phyloP scores from a whole-genome alignment of 2,888 invertebrate genomes.

The Crepidodera aurea region DNA sequence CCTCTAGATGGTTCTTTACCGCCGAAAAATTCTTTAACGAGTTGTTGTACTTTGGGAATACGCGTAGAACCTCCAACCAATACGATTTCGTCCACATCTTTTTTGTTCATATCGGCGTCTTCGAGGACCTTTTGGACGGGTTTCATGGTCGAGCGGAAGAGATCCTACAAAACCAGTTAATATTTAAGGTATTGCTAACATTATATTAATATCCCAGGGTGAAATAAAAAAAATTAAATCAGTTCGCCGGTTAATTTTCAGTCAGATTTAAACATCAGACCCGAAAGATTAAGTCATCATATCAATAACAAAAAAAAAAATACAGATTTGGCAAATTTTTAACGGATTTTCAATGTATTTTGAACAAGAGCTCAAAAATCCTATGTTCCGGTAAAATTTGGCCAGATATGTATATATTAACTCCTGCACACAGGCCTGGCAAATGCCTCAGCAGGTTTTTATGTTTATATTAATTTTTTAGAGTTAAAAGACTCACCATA shows the following conservation, averaged over 20 bases:
- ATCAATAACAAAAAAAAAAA: no score
- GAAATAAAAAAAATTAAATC: conserved; percentile 6
- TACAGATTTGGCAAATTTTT: no score
- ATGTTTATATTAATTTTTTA: background rate
- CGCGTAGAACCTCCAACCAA: conserved; percentile 98
- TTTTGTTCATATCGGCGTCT: conserved; percentile 99
- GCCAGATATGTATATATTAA: no score
- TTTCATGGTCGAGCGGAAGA: conserved; percentile 90
- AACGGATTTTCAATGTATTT: no score
- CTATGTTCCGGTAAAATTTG: no score
- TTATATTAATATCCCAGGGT: no score
- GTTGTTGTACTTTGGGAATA: conserved; percentile 96
- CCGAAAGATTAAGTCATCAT: background rate
- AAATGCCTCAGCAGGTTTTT: no score
- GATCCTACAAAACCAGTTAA: conserved; percentile 61
- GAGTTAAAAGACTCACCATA: conserved; percentile 69
- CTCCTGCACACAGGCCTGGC: no score
- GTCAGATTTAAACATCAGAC: background rate
- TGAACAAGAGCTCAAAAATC: no score
- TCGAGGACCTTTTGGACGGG: conserved; percentile 96
- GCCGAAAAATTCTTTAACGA: conserved; percentile 94
- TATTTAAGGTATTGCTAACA: background rate
- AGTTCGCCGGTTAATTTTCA: background rate
- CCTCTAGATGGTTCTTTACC: conserved; percentile 98
- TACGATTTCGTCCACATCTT: conserved; percentile 98